Base-by-base conservation (phyloP, 1,140 invertebrate genomes). In the Leptinotarsa texana region DNA sequence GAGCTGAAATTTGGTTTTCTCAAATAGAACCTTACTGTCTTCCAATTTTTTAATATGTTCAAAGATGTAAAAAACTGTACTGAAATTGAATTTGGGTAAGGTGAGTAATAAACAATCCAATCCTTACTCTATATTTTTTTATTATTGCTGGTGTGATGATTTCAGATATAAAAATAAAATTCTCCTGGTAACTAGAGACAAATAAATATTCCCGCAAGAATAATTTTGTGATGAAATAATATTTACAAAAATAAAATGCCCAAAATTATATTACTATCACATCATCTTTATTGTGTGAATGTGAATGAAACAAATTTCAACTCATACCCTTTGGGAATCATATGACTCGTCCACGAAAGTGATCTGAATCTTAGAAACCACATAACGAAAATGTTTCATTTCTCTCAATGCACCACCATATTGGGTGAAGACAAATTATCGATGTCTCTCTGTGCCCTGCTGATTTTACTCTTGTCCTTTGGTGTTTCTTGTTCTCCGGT, bases 391-490 rank as follows among this genome's bases (percentile, higher is more conserved):
- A n/a, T 62, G 17, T 21, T 62, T 21, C 15, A 13, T 62, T 21
- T n/a, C 61, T 17, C 61, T 80, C 79, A 85, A 79, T 85, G 84
- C 27, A 42, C 33, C 33, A 85, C 84, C 74, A 85, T 76, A 77
- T 81, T 81, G 57, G 86, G 78, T 74, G 86, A 86, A 51, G 87
- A 86, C 63, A 91, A 87, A 81, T 89, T 90, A 86, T 96, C 95
- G 80, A 97, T 97, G 84, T 96, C 95, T 78, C 95, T 89, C 86
- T 97, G 95, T 51, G 95, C 95, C 78, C 93, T 89, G n/a, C 95
- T 96, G 82, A 95, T 96, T 88, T 96, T 97, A 51, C 96, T 93
- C 88, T 96, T 96, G 83, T 96, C 95, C 85, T 94, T 93, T 62
- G 95, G 95, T 15, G 95, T 95, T 77, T 92, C 91, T 80, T 91